Conservation (phyloP, 92 coral and sea anemone species). For the Phenganax marumi region DNA sequence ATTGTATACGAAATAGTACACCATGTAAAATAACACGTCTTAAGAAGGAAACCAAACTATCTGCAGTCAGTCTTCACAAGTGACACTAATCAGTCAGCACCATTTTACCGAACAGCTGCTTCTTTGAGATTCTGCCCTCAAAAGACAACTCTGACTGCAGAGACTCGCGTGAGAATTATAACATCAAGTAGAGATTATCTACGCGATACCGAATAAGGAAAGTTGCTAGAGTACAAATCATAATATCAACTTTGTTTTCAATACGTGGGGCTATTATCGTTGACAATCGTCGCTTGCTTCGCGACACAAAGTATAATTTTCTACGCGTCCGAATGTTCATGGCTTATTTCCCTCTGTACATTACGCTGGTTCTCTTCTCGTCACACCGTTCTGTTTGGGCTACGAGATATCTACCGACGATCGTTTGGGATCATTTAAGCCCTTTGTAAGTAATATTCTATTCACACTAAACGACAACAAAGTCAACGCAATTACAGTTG, state of each 20-base stretch:
- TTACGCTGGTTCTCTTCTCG: neutral
- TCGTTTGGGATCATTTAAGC: constrained; percentile 36
- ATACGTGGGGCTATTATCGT: neutral
- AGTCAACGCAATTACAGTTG: neutral
- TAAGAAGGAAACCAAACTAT: too few relatives aligned
- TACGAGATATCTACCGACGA: constrained; percentile 22
- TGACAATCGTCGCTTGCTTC: constrained; percentile 3
- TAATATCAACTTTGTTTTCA: neutral
- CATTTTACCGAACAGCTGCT: too few relatives aligned
- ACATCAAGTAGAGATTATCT: too few relatives aligned
- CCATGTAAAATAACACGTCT: too few relatives aligned
- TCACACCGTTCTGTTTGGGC: constrained; percentile 6
- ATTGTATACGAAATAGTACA: too few relatives aligned
- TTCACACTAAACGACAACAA: neutral
- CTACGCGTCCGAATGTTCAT: constrained; percentile 1
- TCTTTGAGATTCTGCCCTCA: too few relatives aligned
- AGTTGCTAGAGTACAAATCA: too few relatives aligned
- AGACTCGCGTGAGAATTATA: too few relatives aligned
- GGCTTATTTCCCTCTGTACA: neutral
- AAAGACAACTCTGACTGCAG: too few relatives aligned
- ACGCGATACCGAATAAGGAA: too few relatives aligned
- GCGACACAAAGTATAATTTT: neutral
- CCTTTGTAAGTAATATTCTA: constrained; percentile 34
- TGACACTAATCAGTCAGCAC: too few relatives aligned
- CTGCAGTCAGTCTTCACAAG: too few relatives aligned